A percentile compares a stretch with the other conserved stretches of the same genome.
Evolutionary conservation across 1,140 invertebrate genomes (phyloP).

Genomic region (Ditylenchus dipsaci): DNA sequence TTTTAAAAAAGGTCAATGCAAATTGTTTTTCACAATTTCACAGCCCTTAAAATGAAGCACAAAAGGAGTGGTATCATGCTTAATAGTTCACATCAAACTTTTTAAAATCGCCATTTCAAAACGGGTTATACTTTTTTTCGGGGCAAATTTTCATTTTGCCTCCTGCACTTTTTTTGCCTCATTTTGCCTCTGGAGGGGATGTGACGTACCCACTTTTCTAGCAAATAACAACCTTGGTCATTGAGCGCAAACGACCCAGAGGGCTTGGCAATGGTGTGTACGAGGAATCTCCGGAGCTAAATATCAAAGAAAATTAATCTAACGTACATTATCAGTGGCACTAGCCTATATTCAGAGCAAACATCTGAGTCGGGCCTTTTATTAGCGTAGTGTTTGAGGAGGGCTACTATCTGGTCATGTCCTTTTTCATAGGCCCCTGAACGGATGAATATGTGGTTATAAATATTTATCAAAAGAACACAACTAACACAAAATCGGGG

Average conservation of each 20-base stretch:
- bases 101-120: no score
- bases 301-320: neutral
- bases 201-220: neutral
- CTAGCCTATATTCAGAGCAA: slow-evolving; percentile 55
- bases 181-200: no score
- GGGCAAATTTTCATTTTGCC: no score
- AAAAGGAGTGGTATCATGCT: no score
- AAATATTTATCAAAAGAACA: no score
- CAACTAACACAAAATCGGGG: neutral
- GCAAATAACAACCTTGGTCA: slow-evolving; percentile 36
- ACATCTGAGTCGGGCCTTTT: slow-evolving; percentile 61
- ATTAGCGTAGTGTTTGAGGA: slow-evolving; percentile 62
- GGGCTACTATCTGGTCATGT: slow-evolving; percentile 62
- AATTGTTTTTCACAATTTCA: no score
- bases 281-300: slow-evolving; percentile 59
- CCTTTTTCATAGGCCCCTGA: slow-evolving; percentile 64
- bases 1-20: no score
- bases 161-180: no score
- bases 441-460: no score
- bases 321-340: slow-evolving; percentile 24
- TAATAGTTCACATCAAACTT: no score
- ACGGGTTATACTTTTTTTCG: no score
- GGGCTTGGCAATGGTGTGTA: slow-evolving; percentile 63
- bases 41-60: no score
- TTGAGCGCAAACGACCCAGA: slow-evolving; percentile 61